phyloP scores from a whole-genome alignment of 2,113 vertebrate species.

The Odontesthes bonariensis region DNA sequence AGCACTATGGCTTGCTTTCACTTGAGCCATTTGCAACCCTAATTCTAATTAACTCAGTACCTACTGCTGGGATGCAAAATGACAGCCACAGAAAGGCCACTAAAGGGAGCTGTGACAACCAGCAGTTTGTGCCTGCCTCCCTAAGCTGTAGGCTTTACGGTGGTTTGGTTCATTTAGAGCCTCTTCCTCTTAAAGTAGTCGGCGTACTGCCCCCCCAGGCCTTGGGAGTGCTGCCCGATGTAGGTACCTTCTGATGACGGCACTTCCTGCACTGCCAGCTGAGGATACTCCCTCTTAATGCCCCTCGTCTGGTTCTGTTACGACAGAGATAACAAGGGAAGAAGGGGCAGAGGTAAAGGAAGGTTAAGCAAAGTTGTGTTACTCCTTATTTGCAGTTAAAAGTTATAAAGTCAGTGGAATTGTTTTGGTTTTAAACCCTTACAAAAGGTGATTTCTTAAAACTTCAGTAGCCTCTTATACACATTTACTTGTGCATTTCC shows the following conservation, averaged over 20 bases:
- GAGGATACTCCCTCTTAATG: conserved; percentile 91
- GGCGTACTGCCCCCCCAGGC: conserved; percentile 84
- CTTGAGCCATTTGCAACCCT: conserved; percentile 62
- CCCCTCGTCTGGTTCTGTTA: conserved; percentile 83
- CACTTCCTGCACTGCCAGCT: conserved; percentile 86
- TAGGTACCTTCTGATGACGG: conserved; percentile 81
- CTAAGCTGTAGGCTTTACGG: conserved; percentile 51
- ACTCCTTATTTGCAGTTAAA: neutral
- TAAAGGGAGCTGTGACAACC: conserved; percentile 62
- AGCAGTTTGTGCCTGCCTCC: conserved; percentile 33
- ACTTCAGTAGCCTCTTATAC: too few relatives aligned
- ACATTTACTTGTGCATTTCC: too few relatives aligned
- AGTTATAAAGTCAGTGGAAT: too few relatives aligned
- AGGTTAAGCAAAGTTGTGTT: neutral
- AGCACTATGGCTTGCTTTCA: conserved; percentile 77
- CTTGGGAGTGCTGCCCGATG: conserved; percentile 86
- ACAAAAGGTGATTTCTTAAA: too few relatives aligned
- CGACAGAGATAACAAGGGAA: conserved; percentile 51
- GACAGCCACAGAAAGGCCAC: conserved; percentile 75
- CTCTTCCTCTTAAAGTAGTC: conserved; percentile 97
- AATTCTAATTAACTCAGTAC: conserved; percentile 36
- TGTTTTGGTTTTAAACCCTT: too few relatives aligned
- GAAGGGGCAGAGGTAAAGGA: neutral
- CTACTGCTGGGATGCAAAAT: conserved; percentile 65
- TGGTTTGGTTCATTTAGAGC: conserved; percentile 81